Conservation (phyloP, 2,113 vertebrate genomes). For the Eupsittula cactorum region DNA sequence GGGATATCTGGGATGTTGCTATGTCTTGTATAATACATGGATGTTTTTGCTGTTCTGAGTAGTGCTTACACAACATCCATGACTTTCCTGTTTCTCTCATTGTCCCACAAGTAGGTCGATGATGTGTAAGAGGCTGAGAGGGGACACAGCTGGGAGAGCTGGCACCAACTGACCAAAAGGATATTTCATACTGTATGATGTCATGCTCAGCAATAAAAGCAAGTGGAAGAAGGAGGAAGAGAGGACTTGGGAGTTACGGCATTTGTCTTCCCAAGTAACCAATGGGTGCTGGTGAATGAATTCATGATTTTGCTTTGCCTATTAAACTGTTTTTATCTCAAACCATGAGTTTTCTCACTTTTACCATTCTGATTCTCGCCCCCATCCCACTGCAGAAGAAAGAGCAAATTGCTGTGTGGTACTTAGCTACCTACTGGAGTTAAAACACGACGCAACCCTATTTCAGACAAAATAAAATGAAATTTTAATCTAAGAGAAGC, state of each 20-base stretch:
- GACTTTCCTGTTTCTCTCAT: fast-evolving
- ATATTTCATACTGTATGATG: background rate
- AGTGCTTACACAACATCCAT: background rate
- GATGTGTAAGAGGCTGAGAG: background rate
- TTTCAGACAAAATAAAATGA: background rate
- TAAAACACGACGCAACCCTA: background rate
- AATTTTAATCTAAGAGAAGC: background rate
- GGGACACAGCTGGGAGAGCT: background rate
- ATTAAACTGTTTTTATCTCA: background rate
- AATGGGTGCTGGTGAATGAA: background rate
- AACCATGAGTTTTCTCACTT: background rate
- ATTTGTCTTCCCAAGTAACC: background rate
- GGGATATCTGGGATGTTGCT: background rate
- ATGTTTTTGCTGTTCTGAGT: background rate
- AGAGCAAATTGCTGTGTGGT: fast-evolving
- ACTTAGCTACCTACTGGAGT: background rate
- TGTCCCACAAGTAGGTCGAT: background rate
- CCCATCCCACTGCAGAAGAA: fast-evolving
- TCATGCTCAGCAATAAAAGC: background rate
- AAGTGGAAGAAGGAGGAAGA: background rate
- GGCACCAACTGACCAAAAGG: background rate
- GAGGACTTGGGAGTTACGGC: fast-evolving
- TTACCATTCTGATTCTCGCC: background rate
- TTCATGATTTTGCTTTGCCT: background rate
- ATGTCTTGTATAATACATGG: background rate